Conservation (phyloP, 2,113 vertebrate species). For the Cynoglossus semilaevis region DNA sequence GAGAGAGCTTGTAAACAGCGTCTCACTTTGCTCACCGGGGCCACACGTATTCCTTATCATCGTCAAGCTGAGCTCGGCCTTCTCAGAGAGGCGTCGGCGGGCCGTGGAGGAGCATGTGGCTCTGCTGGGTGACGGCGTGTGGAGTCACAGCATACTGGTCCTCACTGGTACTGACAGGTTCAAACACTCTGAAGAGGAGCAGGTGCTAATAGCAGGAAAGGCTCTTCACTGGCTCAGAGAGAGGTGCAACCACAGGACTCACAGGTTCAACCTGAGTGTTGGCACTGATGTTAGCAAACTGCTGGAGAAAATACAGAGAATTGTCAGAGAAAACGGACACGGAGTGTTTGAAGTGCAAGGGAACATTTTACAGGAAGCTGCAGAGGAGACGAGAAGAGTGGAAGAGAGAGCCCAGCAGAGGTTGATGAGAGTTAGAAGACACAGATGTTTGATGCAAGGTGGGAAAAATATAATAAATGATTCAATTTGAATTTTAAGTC, state of each 20-base stretch:
- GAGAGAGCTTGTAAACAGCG: conserved; percentile 57
- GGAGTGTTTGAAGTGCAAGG: conserved; percentile 52
- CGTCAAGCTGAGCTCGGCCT: conserved; percentile 54
- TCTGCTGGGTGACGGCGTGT: conserved; percentile 62
- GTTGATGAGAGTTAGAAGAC: conserved; percentile 43
- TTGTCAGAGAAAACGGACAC: conserved; percentile 45
- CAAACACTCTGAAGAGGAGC: not conserved
- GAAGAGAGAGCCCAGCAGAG: conserved; percentile 56
- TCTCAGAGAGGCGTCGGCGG: conserved; percentile 51
- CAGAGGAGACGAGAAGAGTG: conserved; percentile 41
- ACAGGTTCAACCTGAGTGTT: conserved; percentile 25
- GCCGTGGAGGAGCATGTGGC: conserved; percentile 68
- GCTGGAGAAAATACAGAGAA: conserved; percentile 53
- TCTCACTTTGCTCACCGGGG: conserved; percentile 62
- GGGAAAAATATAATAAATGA: conserved; percentile 6
- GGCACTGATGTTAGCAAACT: conserved; percentile 24
- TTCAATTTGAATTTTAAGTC: too few relatives aligned
- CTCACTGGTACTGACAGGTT: conserved; percentile 32
- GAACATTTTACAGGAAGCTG: conserved; percentile 2
- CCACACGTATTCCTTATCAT: conserved; percentile 68
- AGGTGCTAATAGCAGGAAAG: conserved; percentile 3
- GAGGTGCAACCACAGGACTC: conserved; percentile 58
- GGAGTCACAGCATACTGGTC: conserved; percentile 65
- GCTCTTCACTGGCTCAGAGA: conserved; percentile 53
- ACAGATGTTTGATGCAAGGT: conserved; percentile 54